A percentile compares a stretch with the other conserved stretches of the same genome.
These are phyloP conservation scores for Halyomorpha halys DNA, from an alignment of 1,140 invertebrate species.

Conservation along the genomic window DNA sequence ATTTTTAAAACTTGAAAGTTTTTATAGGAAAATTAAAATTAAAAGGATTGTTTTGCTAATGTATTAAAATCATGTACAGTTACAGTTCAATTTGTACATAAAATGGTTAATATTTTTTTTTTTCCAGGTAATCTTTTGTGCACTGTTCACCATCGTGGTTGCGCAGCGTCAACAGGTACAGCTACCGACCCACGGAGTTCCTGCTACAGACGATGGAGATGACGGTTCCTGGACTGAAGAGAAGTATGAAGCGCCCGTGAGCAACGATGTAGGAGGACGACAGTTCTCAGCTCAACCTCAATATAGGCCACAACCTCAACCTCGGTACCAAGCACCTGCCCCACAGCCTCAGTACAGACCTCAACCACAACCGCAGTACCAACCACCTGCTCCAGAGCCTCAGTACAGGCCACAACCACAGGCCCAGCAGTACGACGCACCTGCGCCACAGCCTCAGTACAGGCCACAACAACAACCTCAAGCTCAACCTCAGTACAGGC, in stretches of 20 bases:
- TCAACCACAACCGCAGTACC: background rate
- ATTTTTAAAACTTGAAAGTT: too few relatives aligned
- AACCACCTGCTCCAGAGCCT: background rate
- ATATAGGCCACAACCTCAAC: background rate
- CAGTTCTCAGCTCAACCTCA: slow-evolving; percentile 7
- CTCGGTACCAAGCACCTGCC: background rate
- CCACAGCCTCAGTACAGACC: slow-evolving; percentile 12
- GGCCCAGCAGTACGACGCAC: background rate
- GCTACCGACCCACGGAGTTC: too few relatives aligned
- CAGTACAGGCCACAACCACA: slow-evolving; percentile 4
- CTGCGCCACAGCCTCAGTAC: background rate
- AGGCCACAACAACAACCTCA: background rate
- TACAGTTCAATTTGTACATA: too few relatives aligned
- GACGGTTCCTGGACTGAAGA: slow-evolving; percentile 23
- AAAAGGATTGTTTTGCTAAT: too few relatives aligned
- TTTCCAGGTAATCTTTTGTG: slow-evolving; percentile 7
- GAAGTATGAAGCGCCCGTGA: slow-evolving; percentile 23
- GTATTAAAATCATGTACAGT: too few relatives aligned
- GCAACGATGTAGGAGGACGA: background rate
- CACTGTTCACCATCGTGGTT: slow-evolving; percentile 3
- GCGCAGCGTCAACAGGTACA: background rate
- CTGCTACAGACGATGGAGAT: slow-evolving; percentile 9
- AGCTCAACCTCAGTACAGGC: slow-evolving; percentile 16
- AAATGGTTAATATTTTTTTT: background rate
- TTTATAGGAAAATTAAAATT: too few relatives aligned